Base-by-base conservation (phyloP, 2,113 vertebrate genomes). In the Ellobius talpinus region DNA sequence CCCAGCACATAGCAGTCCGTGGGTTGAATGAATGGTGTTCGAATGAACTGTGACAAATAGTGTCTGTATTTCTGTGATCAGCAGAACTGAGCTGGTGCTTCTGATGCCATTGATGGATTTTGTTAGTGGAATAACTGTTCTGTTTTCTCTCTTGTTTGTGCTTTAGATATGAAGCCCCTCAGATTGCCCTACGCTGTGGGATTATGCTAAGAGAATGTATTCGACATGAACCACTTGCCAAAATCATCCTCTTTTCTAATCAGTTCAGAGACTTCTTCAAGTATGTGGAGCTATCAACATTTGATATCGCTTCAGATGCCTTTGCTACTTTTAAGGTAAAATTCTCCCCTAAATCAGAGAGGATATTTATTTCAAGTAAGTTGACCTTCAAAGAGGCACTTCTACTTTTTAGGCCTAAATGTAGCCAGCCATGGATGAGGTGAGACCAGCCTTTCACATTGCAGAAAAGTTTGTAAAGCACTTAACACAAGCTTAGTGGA, bases 201-300 rank as follows among this genome's bases (percentile, higher is more conserved):
- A 99, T 99, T 98, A 99, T 99, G 99, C 98, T 99, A 97, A 99
- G 99, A 93, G 99, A 99, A 98, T 99, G 99, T 87, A 99, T 99
- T 97, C 99, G 99, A 89, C 99, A 99, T n/a, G 99, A 99, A 96
- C 99, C 99, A 1, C 99, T 99, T 97, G 99, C 99, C 98, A 99
- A 99, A 98, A 98, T 99, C 42, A 98, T 99, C 42, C 99, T 99
- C 1, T 99, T 99, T 92, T 99, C 99, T 0, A 98, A 99, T 33
- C 98, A 99, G 16, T 99, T 99, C 98, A 98, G 98, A 98, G 98
- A 98, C 91, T 99, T 99, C 98, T 99, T 99, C 99, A 98, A 98
- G 97, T 99, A 99, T 33, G 99, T 99, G 98, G 99, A 99, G 97
- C 99, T 99, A 99, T 99, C 99, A 97, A 99, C 99, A 24, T 99